Evolutionary conservation across 2,797 vertebrate genomes (phyloP).

Genomic region (Bovichtus diacanthus): DNA sequence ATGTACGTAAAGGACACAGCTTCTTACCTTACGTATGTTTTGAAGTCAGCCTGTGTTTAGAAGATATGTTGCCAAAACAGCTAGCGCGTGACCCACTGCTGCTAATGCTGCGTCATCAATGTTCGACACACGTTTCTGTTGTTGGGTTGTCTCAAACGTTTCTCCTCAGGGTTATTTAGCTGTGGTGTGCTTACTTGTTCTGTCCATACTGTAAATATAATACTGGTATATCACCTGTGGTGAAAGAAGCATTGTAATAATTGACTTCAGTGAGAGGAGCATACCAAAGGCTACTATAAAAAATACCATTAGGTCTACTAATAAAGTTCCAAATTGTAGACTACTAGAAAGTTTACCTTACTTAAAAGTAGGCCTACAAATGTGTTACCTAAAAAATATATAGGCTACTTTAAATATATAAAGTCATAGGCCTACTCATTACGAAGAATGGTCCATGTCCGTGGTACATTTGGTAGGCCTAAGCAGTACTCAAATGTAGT

Average conservation of each 20-base stretch:
- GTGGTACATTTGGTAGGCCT: neutral
- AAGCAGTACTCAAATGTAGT: neutral
- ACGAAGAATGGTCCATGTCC: neutral
- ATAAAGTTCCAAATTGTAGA: too few species aligned
- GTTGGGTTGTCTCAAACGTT: neutral
- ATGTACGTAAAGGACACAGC: rapidly evolving
- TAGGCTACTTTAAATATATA: too few species aligned
- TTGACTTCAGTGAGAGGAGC: too few species aligned
- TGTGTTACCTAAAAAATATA: too few species aligned
- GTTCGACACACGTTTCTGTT: conserved; percentile 31
- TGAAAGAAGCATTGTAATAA: neutral
- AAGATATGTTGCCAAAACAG: neutral
- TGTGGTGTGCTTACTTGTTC: too few species aligned
- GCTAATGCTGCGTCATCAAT: conserved; percentile 25
- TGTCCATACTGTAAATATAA: neutral
- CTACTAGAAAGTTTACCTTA: too few species aligned
- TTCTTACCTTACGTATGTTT: neutral
- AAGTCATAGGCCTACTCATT: too few species aligned
- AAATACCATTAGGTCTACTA: too few species aligned
- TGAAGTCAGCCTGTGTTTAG: neutral
- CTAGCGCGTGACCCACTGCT: too few species aligned
- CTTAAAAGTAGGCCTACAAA: too few species aligned
- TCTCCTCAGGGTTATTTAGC: neutral
- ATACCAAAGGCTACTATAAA: too few species aligned
- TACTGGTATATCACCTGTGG: neutral